Percentiles rank a stretch among this genome's conserved stretches.
Evolutionary conservation across 2,113 vertebrate species (phyloP).

Genomic region (Phrynosoma platyrhinos): DNA sequence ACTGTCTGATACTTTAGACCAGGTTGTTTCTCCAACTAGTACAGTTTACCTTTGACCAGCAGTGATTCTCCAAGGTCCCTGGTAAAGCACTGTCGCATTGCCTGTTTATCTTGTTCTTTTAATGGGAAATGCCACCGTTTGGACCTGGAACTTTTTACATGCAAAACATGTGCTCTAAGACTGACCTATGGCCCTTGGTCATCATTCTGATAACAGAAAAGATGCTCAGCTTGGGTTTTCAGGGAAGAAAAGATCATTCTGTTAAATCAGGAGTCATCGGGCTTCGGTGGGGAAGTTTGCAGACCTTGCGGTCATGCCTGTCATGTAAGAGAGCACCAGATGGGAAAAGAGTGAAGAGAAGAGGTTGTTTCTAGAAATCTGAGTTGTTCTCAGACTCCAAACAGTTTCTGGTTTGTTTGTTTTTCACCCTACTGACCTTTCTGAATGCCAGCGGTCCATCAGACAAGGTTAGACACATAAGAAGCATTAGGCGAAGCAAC

Average conservation of each 20-base stretch:
- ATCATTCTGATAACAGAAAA: neutral
- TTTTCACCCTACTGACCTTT: slow-evolving; percentile 3
- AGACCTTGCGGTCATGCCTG: neutral
- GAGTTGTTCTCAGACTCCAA: neutral
- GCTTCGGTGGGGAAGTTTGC: neutral
- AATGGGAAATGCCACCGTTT: neutral
- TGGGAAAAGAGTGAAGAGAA: neutral
- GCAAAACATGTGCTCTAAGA: neutral
- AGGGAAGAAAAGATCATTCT: neutral
- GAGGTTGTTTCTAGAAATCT: neutral
- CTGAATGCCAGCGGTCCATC: neutral
- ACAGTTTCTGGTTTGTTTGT: neutral
- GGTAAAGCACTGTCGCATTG: no score
- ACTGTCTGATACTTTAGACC: neutral
- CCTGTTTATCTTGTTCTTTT: neutral
- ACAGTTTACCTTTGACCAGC: neutral
- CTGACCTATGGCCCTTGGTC: neutral
- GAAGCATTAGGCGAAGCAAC: neutral
- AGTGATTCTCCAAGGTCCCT: neutral
- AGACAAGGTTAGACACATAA: neutral
- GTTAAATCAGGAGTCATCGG: neutral
- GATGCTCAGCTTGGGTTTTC: neutral
- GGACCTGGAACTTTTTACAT: neutral
- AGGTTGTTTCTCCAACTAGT: neutral
- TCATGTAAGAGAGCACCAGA: neutral